These are phyloP conservation scores for Drosophila nigricruria DNA, from an alignment of 2,888 invertebrate species.

Conservation along the genomic window DNA sequence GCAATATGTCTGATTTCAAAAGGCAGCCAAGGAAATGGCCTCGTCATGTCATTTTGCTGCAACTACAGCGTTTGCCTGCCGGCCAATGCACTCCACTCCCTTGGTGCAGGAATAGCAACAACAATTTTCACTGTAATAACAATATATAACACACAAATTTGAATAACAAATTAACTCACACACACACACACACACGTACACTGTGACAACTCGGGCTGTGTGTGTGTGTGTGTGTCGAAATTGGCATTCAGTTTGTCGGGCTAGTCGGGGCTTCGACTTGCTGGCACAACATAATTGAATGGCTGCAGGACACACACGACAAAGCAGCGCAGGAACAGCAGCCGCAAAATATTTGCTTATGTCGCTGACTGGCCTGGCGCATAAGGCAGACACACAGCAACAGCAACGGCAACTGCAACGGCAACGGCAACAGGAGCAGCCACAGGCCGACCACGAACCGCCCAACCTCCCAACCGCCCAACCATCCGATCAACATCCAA, in stretches of 20 bases:
- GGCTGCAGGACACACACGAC: constrained; percentile 73
- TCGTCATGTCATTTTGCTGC: constrained; percentile 55
- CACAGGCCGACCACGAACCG: constrained; percentile 52
- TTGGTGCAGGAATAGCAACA: constrained; percentile 44
- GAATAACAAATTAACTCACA: constrained; percentile 77
- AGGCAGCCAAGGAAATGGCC: constrained; percentile 33
- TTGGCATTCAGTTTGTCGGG: constrained; percentile 61
- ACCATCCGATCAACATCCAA: constrained; percentile 38
- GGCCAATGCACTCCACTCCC: constrained; percentile 67
- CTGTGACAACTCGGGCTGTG: constrained; percentile 44
- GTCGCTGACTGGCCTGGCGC: constrained; percentile 51
- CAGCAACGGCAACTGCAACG: neutral
- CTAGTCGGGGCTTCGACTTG: constrained; percentile 50
- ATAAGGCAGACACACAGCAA: constrained; percentile 44
- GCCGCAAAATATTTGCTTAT: constrained; percentile 79
- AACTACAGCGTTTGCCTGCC: constrained; percentile 48
- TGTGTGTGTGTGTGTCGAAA: constrained; percentile 64
- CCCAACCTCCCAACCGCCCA: constrained; percentile 31
- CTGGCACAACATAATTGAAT: constrained; percentile 75
- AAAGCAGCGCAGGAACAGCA: constrained; percentile 55
- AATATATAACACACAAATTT: constrained; percentile 81
- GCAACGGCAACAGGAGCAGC: constrained; percentile 23
- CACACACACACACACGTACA: constrained; percentile 58
- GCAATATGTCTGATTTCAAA: constrained; percentile 15
- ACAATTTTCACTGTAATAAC: constrained; percentile 75